These are phyloP conservation scores for Myotis yumanensis DNA, from an alignment of 2,113 vertebrate genomes.

Conservation along the genomic window DNA sequence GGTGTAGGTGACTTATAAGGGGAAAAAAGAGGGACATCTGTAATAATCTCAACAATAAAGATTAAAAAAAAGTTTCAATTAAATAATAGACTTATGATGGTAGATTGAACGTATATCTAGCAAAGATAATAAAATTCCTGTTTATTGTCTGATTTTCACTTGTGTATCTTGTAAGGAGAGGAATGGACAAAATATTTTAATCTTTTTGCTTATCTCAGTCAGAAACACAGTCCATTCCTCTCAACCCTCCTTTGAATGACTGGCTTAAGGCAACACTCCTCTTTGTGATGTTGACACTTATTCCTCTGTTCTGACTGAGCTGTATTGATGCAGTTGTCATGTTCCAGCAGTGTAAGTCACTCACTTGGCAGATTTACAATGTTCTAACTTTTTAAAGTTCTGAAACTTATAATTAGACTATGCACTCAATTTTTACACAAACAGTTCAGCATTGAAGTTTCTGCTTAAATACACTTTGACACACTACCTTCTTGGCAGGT, in stretches of 20 bases:
- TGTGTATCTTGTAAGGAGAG: background rate
- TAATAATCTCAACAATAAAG: no score
- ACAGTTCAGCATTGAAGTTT: constrained; percentile 44
- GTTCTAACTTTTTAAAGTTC: constrained; percentile 63
- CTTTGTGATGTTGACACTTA: background rate
- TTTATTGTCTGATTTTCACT: background rate
- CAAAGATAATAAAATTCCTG: background rate
- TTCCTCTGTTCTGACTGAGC: background rate
- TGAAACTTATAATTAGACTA: constrained; percentile 71
- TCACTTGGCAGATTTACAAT: constrained; percentile 1
- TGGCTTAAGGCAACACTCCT: background rate
- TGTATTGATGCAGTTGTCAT: background rate
- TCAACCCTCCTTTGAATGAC: background rate
- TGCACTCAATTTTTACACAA: constrained; percentile 64
- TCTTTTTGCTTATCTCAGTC: background rate
- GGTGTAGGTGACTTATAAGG: no score
- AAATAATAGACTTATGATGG: background rate
- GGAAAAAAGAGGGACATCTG: no score
- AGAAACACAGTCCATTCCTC: background rate
- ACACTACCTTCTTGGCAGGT: constrained; percentile 57
- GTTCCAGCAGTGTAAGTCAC: background rate
- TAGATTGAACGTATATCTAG: background rate
- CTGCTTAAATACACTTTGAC: constrained; percentile 63
- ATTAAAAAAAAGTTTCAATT: background rate
- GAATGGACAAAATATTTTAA: background rate